phyloP scores from a whole-genome alignment of 1,140 invertebrate species.

The Tenebrio molitor region DNA sequence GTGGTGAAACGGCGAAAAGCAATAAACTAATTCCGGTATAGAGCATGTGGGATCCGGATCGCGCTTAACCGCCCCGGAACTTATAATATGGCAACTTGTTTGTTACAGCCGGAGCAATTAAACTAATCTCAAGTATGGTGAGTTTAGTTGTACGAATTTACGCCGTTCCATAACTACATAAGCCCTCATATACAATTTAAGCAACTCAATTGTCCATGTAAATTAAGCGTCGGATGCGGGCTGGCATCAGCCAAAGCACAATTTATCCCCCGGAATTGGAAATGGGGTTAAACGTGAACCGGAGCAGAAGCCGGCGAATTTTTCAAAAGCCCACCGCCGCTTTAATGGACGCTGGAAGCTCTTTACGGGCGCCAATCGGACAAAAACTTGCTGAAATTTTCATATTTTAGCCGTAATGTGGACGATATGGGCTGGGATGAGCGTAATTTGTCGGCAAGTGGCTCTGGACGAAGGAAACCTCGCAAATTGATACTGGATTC shows the following conservation, averaged over 20 bases:
- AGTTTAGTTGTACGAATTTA: constrained; percentile 55
- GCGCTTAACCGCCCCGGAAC: constrained; percentile 49
- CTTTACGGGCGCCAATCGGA: constrained; percentile 7
- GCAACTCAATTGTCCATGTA: constrained; percentile 60
- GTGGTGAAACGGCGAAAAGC: too few species aligned
- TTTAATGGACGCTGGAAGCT: constrained; percentile 20
- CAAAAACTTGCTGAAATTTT: constrained; percentile 23
- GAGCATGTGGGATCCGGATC: constrained; percentile 49
- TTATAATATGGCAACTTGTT: constrained; percentile 52
- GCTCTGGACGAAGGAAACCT: background rate
- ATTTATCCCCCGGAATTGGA: constrained; percentile 46
- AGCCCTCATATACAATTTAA: constrained; percentile 58
- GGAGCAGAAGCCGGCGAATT: constrained; percentile 16
- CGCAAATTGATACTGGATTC: background rate
- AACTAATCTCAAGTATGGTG: constrained; percentile 58
- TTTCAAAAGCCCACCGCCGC: constrained; percentile 31
- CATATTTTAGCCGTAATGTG: constrained; percentile 13
- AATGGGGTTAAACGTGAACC: constrained; percentile 43
- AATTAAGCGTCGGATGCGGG: constrained; percentile 53
- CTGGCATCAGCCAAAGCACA: constrained; percentile 42
- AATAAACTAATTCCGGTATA: constrained; percentile 42
- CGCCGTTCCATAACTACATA: constrained; percentile 57
- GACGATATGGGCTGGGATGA: constrained; percentile 2
- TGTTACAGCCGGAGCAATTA: constrained; percentile 53
- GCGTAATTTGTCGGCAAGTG: background rate